These are phyloP conservation scores for Trachelus stipa DNA, from an alignment of 2,888 invertebrate species.

Conservation along the genomic window DNA sequence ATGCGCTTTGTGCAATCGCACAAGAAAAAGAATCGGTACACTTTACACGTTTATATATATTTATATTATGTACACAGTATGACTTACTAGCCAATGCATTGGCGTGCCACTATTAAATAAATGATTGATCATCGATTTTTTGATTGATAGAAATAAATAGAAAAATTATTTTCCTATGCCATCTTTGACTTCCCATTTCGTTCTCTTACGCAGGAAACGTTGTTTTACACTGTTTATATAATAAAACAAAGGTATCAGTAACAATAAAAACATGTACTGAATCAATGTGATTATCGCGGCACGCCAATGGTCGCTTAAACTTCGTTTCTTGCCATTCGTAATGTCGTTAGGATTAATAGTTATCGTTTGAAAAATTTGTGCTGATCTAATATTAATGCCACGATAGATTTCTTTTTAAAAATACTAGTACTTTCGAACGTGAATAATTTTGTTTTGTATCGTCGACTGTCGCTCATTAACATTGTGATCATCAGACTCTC, in stretches of 20 bases:
- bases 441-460: slow-evolving; percentile 25
- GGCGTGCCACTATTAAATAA: background rate
- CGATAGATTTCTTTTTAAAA: slow-evolving; percentile 28
- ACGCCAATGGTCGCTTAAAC: background rate
- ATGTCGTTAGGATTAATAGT: background rate
- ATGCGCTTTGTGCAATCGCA: slow-evolving; percentile 4
- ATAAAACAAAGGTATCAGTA: background rate
- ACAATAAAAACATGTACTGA: background rate
- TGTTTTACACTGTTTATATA: background rate
- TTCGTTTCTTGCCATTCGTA: background rate
- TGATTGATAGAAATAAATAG: background rate
- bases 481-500: background rate
- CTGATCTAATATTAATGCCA: slow-evolving; percentile 17
- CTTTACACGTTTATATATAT: background rate
- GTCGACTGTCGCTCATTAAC: background rate
- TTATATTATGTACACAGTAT: slow-evolving; percentile 7
- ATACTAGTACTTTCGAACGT: slow-evolving; percentile 38
- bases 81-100: background rate
- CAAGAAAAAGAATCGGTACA: background rate
- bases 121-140: background rate
- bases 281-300: background rate
- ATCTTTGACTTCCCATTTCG: background rate
- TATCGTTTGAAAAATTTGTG: slow-evolving; percentile 21
- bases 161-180: background rate
- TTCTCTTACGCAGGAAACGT: background rate